Evolutionary conservation across 2,888 invertebrate species (phyloP).

Genomic region (Diaprepes abbreviatus): DNA sequence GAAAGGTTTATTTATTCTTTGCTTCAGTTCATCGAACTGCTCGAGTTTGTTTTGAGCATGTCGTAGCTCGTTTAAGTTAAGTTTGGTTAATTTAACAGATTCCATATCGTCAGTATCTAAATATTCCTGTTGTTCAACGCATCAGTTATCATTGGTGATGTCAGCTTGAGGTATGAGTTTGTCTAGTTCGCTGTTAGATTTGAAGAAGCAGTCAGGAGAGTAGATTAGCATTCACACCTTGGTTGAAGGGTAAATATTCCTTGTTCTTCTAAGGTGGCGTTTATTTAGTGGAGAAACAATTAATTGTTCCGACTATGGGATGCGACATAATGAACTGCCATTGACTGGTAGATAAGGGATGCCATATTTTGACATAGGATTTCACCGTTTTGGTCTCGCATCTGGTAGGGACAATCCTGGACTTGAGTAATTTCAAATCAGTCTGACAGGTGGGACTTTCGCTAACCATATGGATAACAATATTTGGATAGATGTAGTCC

Average conservation of each 20-base stretch:
- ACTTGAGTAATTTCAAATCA: neutral
- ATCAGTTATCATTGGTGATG: slow-evolving; percentile 21
- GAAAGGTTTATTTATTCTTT: slow-evolving; percentile 35
- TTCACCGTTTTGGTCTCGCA: too few relatives aligned
- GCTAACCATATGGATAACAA: neutral
- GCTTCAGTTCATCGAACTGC: slow-evolving; percentile 39
- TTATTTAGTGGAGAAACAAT: neutral
- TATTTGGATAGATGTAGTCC: neutral
- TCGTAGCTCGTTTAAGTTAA: too few relatives aligned
- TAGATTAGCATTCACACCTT: slow-evolving; percentile 17
- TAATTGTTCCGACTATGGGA: neutral
- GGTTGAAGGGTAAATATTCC: slow-evolving; percentile 9
- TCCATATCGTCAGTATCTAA: too few relatives aligned
- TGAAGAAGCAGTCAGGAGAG: too few relatives aligned
- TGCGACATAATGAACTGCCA: slow-evolving; percentile 4
- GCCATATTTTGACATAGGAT: slow-evolving; percentile 12
- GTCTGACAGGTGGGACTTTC: slow-evolving; percentile 16
- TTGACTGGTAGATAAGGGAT: neutral
- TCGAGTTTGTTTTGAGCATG: too few relatives aligned
- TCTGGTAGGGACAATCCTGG: neutral
- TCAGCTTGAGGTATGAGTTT: slow-evolving; percentile 1
- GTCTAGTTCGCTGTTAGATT: slow-evolving; percentile 6
- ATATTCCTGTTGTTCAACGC: too few relatives aligned
- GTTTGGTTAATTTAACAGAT: too few relatives aligned
- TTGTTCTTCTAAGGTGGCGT: neutral